Conservation (phyloP, 2,797 vertebrate genomes). For the Picus viridis region DNA sequence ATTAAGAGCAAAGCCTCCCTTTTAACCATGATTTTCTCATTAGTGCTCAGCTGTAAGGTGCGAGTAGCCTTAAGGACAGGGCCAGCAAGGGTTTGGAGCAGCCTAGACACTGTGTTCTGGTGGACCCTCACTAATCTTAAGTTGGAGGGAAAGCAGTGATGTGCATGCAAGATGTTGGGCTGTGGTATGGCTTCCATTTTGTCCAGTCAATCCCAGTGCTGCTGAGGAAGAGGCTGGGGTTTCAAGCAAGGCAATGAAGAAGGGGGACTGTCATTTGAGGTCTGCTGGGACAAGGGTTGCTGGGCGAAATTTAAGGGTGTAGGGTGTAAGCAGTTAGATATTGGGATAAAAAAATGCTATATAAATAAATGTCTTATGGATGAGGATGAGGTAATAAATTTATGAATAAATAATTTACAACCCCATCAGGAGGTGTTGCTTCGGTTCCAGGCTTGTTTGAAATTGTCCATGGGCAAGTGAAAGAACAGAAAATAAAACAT, state of each 20-base stretch:
- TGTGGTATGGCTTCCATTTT: not conserved
- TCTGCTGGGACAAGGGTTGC: not conserved
- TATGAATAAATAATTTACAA: not conserved
- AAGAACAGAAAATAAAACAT: not conserved
- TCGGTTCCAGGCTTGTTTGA: not conserved
- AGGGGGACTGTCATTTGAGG: rapidly evolving
- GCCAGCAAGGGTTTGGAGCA: not conserved
- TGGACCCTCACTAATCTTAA: rapidly evolving
- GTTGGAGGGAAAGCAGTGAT: rapidly evolving
- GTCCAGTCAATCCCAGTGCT: not conserved
- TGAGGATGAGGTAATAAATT: not conserved
- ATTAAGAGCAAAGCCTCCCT: not conserved
- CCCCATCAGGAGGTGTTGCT: not conserved
- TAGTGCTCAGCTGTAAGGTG: rapidly evolving
- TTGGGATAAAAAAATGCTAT: not conserved
- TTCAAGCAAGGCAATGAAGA: not conserved
- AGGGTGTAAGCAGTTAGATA: not conserved
- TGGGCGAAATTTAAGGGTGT: not conserved
- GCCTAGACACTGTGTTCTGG: not conserved
- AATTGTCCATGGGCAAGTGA: not conserved
- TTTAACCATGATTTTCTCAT: not conserved
- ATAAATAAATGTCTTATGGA: not conserved
- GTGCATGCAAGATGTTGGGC: not conserved
- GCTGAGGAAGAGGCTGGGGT: not conserved
- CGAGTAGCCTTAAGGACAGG: not conserved